Conservation (phyloP, 2,797 vertebrate species). For the Macroramphosus scolopax region DNA sequence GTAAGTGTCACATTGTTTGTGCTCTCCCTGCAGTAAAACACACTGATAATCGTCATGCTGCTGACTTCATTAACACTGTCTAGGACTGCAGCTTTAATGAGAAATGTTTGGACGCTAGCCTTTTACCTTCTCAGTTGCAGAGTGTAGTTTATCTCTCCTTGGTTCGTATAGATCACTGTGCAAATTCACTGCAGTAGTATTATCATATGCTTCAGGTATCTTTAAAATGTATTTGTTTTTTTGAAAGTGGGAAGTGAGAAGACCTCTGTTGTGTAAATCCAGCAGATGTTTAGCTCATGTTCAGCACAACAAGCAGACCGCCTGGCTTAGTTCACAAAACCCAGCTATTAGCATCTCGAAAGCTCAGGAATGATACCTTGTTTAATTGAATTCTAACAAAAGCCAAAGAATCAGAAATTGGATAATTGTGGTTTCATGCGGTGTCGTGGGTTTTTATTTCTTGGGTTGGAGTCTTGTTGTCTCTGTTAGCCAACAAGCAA, state of each 20-base stretch:
- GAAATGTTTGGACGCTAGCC: conserved; percentile 10
- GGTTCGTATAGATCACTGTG: conserved; percentile 2
- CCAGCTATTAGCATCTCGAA: neutral
- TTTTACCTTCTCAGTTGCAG: conserved; percentile 7
- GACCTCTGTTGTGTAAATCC: too few species aligned
- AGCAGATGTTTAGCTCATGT: too few species aligned
- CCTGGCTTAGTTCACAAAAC: neutral
- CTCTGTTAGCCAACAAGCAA: too few species aligned
- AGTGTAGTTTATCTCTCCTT: conserved; percentile 2
- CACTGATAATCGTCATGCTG: conserved; percentile 24
- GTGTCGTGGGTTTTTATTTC: too few species aligned
- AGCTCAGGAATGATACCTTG: neutral
- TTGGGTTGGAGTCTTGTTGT: too few species aligned
- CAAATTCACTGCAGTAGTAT: neutral
- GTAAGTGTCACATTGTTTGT: conserved; percentile 79
- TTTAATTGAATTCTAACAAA: neutral
- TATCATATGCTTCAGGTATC: too few species aligned
- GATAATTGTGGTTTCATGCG: too few species aligned
- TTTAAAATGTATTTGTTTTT: too few species aligned
- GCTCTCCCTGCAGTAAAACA: conserved; percentile 32
- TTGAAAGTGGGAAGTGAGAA: too few species aligned
- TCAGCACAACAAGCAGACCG: too few species aligned
- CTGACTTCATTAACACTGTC: conserved; percentile 36
- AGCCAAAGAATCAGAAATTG: neutral
- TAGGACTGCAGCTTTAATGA: conserved; percentile 28